Percentiles rank a stretch among this genome's conserved stretches.
Conservation (phyloP, 2,888 invertebrate genomes). For the Clistopyga incitator region DNA sequence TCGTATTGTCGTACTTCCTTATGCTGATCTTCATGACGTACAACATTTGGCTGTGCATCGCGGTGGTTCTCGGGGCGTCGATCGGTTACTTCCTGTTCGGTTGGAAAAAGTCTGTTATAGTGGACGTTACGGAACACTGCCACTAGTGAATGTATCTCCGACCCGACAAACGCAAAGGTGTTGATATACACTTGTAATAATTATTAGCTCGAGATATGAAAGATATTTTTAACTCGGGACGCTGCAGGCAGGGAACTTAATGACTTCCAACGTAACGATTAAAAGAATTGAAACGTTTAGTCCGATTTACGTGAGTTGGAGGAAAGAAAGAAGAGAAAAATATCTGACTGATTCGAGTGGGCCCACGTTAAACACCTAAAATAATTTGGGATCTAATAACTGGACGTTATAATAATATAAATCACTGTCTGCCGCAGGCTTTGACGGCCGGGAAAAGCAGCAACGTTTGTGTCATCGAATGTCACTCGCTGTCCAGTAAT, state of each 20-base stretch:
- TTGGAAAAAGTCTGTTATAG: constrained; percentile 97
- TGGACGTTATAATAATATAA: constrained; percentile 25
- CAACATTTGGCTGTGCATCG: constrained; percentile 96
- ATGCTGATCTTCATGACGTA: constrained; percentile 99
- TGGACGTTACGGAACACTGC: constrained; percentile 98
- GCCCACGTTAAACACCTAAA: constrained; percentile 27
- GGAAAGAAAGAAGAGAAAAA: constrained; percentile 1
- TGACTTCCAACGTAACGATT: constrained; percentile 52
- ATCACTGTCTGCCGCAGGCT: background rate
- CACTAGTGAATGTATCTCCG: constrained; percentile 86
- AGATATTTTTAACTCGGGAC: constrained; percentile 47
- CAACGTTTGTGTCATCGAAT: constrained; percentile 7
- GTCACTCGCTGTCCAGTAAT: constrained; percentile 17
- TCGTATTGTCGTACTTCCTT: constrained; percentile 95
- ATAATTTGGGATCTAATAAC: constrained; percentile 36
- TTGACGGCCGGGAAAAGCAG: background rate
- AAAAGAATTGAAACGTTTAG: constrained; percentile 1
- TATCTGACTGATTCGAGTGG: constrained; percentile 31
- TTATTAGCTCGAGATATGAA: constrained; percentile 25
- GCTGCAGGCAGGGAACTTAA: constrained; percentile 63
- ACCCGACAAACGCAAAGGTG: constrained; percentile 19
- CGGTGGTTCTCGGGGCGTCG: constrained; percentile 95
- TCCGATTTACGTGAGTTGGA: constrained; percentile 5
- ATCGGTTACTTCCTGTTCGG: constrained; percentile 97
- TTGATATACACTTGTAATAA: constrained; percentile 32